Conservation (phyloP, 1,140 invertebrate genomes). For the Rhyzopertha dominica region DNA sequence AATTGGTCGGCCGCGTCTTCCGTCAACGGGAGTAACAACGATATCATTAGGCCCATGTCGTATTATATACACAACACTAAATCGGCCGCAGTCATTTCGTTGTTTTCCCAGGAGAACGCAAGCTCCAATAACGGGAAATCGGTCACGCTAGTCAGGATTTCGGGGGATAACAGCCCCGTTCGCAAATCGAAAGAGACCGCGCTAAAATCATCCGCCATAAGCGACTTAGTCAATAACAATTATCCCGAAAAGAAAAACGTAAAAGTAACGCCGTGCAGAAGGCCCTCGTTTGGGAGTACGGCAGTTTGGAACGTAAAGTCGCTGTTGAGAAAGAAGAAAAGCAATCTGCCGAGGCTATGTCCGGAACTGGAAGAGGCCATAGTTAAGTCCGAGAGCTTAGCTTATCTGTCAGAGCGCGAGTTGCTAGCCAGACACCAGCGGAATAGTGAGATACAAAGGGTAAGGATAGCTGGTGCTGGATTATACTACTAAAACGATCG, state of each 20-base stretch:
- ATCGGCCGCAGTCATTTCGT: conserved; percentile 41
- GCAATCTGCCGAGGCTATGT: conserved; percentile 33
- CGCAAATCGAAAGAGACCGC: conserved; percentile 3
- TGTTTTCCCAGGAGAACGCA: conserved; percentile 30
- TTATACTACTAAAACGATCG: background rate
- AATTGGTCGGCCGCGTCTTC: conserved; percentile 45
- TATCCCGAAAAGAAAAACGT: background rate
- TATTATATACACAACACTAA: conserved; percentile 43
- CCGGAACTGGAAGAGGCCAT: conserved; percentile 48
- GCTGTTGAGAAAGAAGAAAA: conserved; percentile 39
- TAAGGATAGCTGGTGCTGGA: conserved; percentile 37
- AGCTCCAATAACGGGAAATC: conserved; percentile 34
- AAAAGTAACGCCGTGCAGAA: conserved; percentile 7
- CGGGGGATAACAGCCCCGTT: conserved; percentile 23
- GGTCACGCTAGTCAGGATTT: conserved; percentile 43
- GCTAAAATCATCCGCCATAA: no score
- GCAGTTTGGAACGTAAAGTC: conserved; percentile 41
- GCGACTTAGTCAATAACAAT: background rate
- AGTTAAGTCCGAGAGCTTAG: conserved; percentile 49
- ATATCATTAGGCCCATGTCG: conserved; percentile 35
- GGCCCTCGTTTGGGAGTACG: conserved; percentile 7
- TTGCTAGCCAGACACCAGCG: conserved; percentile 46
- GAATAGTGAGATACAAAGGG: conserved; percentile 48
- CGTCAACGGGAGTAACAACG: conserved; percentile 39
- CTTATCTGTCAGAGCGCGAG: conserved; percentile 46